phyloP scores from a whole-genome alignment of 2,888 invertebrate genomes.

The Drosophila fungiperda region DNA sequence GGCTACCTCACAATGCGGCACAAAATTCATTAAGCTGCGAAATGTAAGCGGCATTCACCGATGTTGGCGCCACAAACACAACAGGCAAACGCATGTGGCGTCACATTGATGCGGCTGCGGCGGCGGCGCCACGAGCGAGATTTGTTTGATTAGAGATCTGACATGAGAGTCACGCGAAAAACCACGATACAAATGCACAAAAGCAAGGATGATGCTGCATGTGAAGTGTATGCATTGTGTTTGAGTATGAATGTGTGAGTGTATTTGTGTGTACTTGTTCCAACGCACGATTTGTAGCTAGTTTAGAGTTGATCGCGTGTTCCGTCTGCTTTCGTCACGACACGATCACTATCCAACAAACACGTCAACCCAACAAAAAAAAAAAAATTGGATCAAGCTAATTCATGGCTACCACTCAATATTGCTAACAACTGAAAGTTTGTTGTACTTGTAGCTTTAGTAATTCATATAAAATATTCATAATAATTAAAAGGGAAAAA shows the following conservation, averaged over 20 bases:
- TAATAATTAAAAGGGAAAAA: background rate
- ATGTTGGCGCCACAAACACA: constrained; percentile 44
- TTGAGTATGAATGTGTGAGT: constrained; percentile 20
- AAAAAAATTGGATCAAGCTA: background rate
- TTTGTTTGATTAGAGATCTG: constrained; percentile 57
- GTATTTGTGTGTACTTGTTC: constrained; percentile 26
- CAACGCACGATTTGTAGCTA: constrained; percentile 66
- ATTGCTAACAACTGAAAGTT: background rate
- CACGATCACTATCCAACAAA: background rate
- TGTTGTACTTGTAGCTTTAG: background rate
- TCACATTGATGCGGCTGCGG: constrained; percentile 50
- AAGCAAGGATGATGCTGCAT: constrained; percentile 49
- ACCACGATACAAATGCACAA: constrained; percentile 32
- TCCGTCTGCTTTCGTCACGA: background rate
- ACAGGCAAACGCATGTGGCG: constrained; percentile 36
- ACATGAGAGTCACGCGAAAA: constrained; percentile 76
- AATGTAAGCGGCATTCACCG: constrained; percentile 18
- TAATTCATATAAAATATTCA: background rate
- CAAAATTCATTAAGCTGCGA: constrained; percentile 26
- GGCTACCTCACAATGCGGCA: constrained; percentile 17
- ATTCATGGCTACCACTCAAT: background rate
- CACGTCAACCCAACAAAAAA: background rate
- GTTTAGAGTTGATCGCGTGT: constrained; percentile 12
- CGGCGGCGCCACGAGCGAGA: constrained; percentile 57
- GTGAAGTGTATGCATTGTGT: constrained; percentile 12